Evolutionary conservation across 2,888 invertebrate genomes (phyloP).

Genomic region (Drepana falcataria): DNA sequence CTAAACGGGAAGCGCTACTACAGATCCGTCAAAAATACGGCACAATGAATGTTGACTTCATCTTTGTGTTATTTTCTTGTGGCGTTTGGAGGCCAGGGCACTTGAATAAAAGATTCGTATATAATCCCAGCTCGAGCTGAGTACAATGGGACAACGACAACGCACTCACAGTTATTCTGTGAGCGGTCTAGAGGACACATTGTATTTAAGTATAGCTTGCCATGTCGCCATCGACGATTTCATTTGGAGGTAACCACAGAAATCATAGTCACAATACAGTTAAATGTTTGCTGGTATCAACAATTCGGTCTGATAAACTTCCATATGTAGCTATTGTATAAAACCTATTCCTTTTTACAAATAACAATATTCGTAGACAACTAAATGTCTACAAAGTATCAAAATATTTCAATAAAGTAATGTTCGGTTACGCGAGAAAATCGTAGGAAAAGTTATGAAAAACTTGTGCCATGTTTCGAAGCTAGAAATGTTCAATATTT

Average conservation of each 20-base stretch:
- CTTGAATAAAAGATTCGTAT: constrained; percentile 76
- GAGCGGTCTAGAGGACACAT: constrained; percentile 53
- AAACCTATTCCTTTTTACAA: no score
- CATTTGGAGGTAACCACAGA: constrained; percentile 40
- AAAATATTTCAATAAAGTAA: constrained; percentile 22
- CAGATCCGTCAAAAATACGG: constrained; percentile 58
- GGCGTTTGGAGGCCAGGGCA: constrained; percentile 60
- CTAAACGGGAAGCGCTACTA: constrained; percentile 36
- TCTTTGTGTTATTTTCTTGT: constrained; percentile 69
- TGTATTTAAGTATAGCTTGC: constrained; percentile 46
- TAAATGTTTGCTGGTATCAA: neutral
- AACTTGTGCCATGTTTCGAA: constrained; percentile 29
- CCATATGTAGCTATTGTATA: no score
- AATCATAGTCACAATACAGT: constrained; percentile 4
- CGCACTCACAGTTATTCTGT: constrained; percentile 63
- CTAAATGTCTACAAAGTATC: constrained; percentile 5
- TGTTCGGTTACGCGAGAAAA: constrained; percentile 29
- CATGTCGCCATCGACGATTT: constrained; percentile 34
- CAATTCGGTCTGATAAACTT: no score
- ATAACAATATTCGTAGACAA: no score
- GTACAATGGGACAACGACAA: constrained; percentile 65
- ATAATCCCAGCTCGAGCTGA: constrained; percentile 57
- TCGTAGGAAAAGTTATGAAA: constrained; percentile 28
- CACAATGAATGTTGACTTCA: constrained; percentile 69
- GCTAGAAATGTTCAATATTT: constrained; percentile 27